Conservation (phyloP, 2,888 invertebrate genomes). For the Pristionchus exspectatus region DNA sequence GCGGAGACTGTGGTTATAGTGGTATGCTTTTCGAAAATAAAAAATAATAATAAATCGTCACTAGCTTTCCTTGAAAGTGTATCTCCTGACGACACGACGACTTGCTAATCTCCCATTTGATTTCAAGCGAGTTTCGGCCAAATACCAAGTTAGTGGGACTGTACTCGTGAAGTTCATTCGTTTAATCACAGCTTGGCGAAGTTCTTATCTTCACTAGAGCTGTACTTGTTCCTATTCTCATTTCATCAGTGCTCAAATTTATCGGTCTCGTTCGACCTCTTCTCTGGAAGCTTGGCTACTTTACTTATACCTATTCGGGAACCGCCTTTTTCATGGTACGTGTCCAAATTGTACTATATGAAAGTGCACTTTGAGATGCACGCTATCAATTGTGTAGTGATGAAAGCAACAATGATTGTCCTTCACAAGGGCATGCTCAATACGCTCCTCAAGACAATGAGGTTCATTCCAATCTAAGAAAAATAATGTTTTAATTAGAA, state of each 20-base stretch:
- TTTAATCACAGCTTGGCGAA: conserved; percentile 29
- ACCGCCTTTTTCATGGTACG: background rate
- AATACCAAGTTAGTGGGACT: conserved; percentile 47
- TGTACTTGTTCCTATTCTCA: background rate
- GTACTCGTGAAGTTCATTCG: no score
- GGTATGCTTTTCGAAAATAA: background rate
- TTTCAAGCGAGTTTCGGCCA: background rate
- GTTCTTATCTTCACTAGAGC: conserved; percentile 9
- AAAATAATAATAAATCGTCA: no score
- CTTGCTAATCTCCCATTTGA: background rate
- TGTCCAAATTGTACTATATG: background rate
- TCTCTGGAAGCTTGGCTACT: background rate
- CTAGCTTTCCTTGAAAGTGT: background rate
- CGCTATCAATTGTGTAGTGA: background rate
- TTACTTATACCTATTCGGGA: background rate
- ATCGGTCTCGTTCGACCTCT: background rate
- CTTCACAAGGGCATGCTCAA: background rate
- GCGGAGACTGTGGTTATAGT: background rate
- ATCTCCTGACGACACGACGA: background rate
- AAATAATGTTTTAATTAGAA: background rate
- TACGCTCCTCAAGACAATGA: background rate
- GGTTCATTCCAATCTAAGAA: background rate
- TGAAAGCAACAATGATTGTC: conserved; percentile 2
- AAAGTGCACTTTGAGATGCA: background rate
- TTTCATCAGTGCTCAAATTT: conserved; percentile 1